These are phyloP conservation scores for Acrobasis consociella DNA, from an alignment of 2,888 invertebrate species.

Conservation along the genomic window DNA sequence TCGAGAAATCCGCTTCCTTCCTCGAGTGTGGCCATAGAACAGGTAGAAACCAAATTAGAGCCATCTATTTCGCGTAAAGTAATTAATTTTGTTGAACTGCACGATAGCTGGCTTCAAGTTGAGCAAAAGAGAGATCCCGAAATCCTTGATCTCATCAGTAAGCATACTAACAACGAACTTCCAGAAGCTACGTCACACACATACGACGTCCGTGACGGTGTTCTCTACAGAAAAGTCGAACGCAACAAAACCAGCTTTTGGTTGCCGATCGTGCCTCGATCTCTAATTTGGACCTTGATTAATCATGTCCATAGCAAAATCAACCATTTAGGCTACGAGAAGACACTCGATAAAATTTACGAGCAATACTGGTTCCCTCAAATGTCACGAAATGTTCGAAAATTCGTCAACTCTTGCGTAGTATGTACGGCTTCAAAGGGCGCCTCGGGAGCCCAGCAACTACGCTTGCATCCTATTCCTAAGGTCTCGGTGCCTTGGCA, in stretches of 20 bases:
- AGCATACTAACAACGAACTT: constrained; percentile 20
- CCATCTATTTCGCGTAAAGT: background rate
- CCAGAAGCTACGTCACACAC: constrained; percentile 22
- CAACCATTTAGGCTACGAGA: constrained; percentile 31
- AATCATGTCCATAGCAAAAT: constrained; percentile 28
- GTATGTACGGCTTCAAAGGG: constrained; percentile 29
- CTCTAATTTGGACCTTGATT: constrained; percentile 4
- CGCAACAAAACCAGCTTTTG: constrained; percentile 24
- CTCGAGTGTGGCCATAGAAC: no score
- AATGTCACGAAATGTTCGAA: constrained; percentile 33
- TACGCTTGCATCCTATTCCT: constrained; percentile 26
- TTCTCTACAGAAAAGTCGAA: constrained; percentile 27
- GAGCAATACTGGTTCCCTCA: constrained; percentile 34
- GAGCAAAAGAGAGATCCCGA: constrained; percentile 31
- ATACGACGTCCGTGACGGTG: constrained; percentile 26
- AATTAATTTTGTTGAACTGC: constrained; percentile 25
- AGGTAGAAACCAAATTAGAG: no score
- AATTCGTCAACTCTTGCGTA: constrained; percentile 33
- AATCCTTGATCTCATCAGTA: constrained; percentile 25
- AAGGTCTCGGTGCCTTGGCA: constrained; percentile 34
- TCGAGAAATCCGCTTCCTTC: background rate
- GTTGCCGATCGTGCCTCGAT: constrained; percentile 27
- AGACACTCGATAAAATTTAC: constrained; percentile 32
- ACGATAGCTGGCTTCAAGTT: constrained; percentile 28
- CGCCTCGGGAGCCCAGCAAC: constrained; percentile 19